Evolutionary conservation across 2,888 invertebrate genomes (phyloP), one percentile per base, ranked within the genome.

Genomic region (Catocala nupta): DNA sequence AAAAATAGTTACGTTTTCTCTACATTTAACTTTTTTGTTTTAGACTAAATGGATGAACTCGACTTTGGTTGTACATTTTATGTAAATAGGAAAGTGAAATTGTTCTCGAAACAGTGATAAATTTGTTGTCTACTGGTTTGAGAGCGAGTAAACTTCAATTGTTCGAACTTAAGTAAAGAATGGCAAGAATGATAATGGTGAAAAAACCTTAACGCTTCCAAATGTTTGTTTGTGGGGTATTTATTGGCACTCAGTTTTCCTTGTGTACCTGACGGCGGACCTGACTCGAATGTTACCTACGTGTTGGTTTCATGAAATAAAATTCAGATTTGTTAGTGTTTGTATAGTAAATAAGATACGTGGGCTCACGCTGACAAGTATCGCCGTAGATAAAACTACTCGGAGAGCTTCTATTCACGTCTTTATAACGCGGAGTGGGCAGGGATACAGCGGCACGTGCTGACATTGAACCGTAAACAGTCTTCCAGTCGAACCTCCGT

Each of bases 391-490:
- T 65, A 66, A 59, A 66, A 63, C 63, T 70, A 62, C 65, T 59
- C 63, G 49, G 50, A 45, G 58, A 58, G 43, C 52, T 63, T 65
- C 58, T 69, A 66, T 71, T 71, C 68, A 69, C 53, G 63, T 68
- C 60, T 74, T 61, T 71, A 61, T 71, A 60, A 54, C 58, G 51
- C 44, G 52, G 62, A 63, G 50, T 13, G 55, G 49, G 69, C 16
- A 75, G 71, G 76, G 77, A 73, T 77, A 68, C 73, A 61, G 50
- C 67, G 75, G 71, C 55, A 77, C 75, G 73, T 76, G 74, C 78
- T 80, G 75, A 81, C 72, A 76, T 71, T 68, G 69, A 75, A 74
- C 65, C 68, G 68, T 73, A 75, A 79, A 73, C 76, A 81, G 74
- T 78, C 66, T 81, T 76, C 75, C 71, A 71, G 72, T 70, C 71